Conservation (phyloP, 2,888 invertebrate species). For the Toxonevra muliebris region DNA sequence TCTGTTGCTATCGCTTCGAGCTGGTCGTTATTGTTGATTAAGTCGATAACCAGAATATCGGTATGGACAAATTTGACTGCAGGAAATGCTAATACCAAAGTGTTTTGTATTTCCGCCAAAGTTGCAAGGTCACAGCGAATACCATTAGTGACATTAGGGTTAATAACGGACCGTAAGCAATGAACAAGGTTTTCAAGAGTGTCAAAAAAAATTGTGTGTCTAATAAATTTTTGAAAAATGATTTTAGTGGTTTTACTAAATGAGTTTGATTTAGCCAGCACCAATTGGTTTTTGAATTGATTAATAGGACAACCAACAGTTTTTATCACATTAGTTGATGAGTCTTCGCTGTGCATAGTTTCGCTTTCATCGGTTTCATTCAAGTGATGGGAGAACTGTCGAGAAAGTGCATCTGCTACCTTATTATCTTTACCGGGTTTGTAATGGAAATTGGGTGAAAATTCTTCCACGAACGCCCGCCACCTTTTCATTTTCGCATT, state of each 20-base stretch:
- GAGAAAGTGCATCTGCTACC: slow-evolving; percentile 36
- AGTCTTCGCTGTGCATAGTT: slow-evolving; percentile 31
- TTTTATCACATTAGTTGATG: slow-evolving; percentile 26
- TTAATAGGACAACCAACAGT: slow-evolving; percentile 25
- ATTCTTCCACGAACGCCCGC: slow-evolving; percentile 37
- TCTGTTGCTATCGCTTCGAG: slow-evolving; percentile 29
- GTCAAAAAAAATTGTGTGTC: slow-evolving; percentile 16
- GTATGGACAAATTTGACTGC: slow-evolving; percentile 34
- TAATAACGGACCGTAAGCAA: slow-evolving; percentile 25
- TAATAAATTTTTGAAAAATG: slow-evolving; percentile 24
- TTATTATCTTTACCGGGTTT: slow-evolving; percentile 37
- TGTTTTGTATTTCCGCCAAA: slow-evolving; percentile 24
- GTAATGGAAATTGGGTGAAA: slow-evolving; percentile 31
- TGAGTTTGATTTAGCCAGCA: too few relatives aligned
- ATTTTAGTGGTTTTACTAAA: slow-evolving; percentile 21
- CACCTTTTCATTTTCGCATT: slow-evolving; percentile 36
- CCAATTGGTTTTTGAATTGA: slow-evolving; percentile 34
- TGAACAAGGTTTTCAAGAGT: slow-evolving; percentile 19
- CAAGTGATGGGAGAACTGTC: slow-evolving; percentile 33
- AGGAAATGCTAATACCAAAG: slow-evolving; percentile 18
- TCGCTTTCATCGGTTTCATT: not conserved
- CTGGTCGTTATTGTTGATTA: slow-evolving; percentile 33
- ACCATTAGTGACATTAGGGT: slow-evolving; percentile 12
- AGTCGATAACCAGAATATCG: slow-evolving; percentile 28
- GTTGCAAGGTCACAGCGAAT: slow-evolving; percentile 9